A percentile compares a stretch with the other conserved stretches of the same genome.
phyloP scores from a whole-genome alignment of 1,140 invertebrate species.

The Calephelis nemesis region DNA sequence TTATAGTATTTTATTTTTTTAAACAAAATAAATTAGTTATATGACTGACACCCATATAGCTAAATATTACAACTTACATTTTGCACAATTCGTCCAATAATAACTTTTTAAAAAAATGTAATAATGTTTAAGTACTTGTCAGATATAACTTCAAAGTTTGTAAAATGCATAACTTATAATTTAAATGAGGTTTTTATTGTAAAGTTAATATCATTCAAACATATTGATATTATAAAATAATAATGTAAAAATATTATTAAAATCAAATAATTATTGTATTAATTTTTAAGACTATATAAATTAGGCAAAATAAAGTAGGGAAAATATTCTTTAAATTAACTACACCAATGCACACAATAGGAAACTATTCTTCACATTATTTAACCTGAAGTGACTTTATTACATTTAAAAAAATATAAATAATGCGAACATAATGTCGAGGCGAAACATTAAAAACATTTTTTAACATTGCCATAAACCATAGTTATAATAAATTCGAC shows the following conservation, averaged over 20 bases:
- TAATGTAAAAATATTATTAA: background rate
- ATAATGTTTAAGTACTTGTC: too few species aligned
- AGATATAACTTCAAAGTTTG: too few species aligned
- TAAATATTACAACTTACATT: too few species aligned
- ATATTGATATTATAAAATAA: background rate
- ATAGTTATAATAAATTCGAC: conserved; percentile 3
- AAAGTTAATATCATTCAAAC: background rate
- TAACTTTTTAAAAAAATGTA: too few species aligned
- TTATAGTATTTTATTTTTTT: too few species aligned
- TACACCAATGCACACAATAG: background rate
- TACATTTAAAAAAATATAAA: too few species aligned
- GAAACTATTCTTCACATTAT: conserved; percentile 2
- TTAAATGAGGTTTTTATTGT: background rate
- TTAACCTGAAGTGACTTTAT: background rate
- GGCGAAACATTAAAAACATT: background rate
- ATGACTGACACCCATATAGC: too few species aligned
- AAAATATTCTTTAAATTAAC: conserved; percentile 5
- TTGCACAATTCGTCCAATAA: too few species aligned
- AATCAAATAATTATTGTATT: background rate
- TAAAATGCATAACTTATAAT: too few species aligned
- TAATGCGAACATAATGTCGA: background rate
- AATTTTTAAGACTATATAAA: too few species aligned
- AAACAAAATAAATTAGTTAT: too few species aligned
- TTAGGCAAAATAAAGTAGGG: background rate
- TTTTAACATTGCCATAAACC: background rate